phyloP scores from a whole-genome alignment of 2,888 invertebrate genomes.

The Ephialtes manifestator region DNA sequence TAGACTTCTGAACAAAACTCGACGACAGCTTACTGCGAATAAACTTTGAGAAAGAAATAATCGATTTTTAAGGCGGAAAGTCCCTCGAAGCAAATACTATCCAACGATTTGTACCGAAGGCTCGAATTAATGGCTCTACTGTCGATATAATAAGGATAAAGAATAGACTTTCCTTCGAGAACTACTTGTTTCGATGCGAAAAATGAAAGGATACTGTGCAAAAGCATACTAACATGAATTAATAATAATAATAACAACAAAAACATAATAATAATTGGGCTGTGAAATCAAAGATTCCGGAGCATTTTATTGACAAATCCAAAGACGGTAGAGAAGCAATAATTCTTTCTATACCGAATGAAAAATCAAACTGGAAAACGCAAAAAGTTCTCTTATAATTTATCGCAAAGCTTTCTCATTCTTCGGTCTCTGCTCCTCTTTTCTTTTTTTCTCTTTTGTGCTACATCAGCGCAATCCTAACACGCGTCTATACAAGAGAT shows the following conservation, averaged over 20 bases:
- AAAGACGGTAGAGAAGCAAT: too few relatives aligned
- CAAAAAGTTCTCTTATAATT: background rate
- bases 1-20: slow-evolving; percentile 24
- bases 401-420: background rate
- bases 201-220: too few relatives aligned
- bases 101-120: background rate
- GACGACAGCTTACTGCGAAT: slow-evolving; percentile 22
- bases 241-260: too few relatives aligned
- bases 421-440: background rate
- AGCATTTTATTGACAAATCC: too few relatives aligned
- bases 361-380: too few relatives aligned
- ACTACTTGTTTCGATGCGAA: background rate
- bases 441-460: background rate
- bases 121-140: background rate
- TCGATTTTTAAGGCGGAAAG: background rate
- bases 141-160: background rate
- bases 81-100: too few relatives aligned
- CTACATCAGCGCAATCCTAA: background rate
- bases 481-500: background rate
- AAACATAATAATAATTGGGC: too few relatives aligned
- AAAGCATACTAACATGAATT: too few relatives aligned
- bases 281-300: too few relatives aligned
- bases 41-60: slow-evolving; percentile 27
- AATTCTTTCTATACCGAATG: too few relatives aligned
- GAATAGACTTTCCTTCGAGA: background rate